Evolutionary conservation across 2,888 invertebrate genomes (phyloP), one percentile per base, ranked within the genome.

Genomic region (Glyphotaelius pellucidus): DNA sequence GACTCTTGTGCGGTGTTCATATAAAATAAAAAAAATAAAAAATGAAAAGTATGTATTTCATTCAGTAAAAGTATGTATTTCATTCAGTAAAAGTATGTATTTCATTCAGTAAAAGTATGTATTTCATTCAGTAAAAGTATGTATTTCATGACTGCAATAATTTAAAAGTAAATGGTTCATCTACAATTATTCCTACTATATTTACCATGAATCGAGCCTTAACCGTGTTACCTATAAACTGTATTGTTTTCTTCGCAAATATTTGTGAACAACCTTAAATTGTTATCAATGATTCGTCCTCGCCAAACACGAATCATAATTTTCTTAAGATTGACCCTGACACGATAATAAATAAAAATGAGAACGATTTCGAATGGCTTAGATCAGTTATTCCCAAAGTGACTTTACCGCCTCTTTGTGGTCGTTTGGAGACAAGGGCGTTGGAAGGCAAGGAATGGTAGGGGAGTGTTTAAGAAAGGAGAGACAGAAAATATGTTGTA

Each of bases 311-410:
- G 83, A 47, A 87, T 52, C 47, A 52, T n/a, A 52, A 52, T 87
- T 47, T 31, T 47, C 31, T 87, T 86, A 83, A 25, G 9, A 32
- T 52, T 90, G 52, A 67, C 90, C 90, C 84, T 90, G 90, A 90
- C 90, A 90, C 79, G 80, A 89, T 90, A 90, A 32, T 32, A 19
- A 32, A 32, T 83, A 47, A 52, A 52, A 90, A 83, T 52, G 47
- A n/a, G 81, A 35, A 81, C 80, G 90, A 90, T 90, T 90, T 81
- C 90, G 81, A 81, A 80, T 52, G 19, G 67, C 67, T 9, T 67
- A 35, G 25, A 83, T 83, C 86, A 38, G 47, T 15, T 86, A 30
- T 86, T 42, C 86, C 2, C 88, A 67, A 88, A 52, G 30, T 67
- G 5, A 35, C n/a, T 14, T 32, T 38, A 38, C 19, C 79, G 52